phyloP scores from a whole-genome alignment of 2,888 invertebrate genomes.

The Anorthoa munda region DNA sequence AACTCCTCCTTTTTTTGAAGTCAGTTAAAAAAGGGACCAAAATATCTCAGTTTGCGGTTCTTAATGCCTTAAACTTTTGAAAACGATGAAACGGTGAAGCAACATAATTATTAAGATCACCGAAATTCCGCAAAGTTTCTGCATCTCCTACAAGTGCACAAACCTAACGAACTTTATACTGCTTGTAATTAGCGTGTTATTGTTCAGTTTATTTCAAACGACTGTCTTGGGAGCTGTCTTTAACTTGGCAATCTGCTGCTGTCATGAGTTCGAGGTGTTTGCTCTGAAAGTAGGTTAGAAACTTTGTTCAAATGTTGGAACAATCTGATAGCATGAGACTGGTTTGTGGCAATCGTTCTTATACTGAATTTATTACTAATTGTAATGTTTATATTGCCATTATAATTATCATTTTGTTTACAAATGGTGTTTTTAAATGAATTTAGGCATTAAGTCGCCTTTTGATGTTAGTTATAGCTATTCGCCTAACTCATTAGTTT shows the following conservation, averaged over 20 bases:
- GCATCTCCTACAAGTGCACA: background rate
- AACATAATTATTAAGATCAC: background rate
- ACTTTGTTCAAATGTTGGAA: constrained; percentile 26
- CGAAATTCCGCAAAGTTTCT: background rate
- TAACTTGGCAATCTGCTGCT: constrained; percentile 22
- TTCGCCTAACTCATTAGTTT: too few species aligned
- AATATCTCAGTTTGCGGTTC: too few species aligned
- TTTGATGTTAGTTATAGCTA: too few species aligned
- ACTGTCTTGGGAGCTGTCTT: constrained; percentile 36
- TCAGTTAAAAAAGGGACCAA: too few species aligned
- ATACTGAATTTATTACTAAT: background rate
- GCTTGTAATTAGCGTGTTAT: constrained; percentile 22
- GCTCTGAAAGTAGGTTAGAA: constrained; percentile 35
- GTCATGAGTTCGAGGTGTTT: constrained; percentile 24
- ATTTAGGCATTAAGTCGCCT: too few species aligned
- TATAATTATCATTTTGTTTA: too few species aligned
- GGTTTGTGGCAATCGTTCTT: background rate
- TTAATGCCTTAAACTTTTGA: background rate
- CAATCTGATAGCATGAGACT: constrained; percentile 5
- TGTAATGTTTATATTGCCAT: too few species aligned
- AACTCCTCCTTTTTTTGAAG: too few species aligned
- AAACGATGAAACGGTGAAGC: background rate
- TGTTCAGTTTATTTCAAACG: constrained; percentile 16
- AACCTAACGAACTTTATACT: constrained; percentile 22
- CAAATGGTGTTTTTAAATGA: too few species aligned